Conservation (phyloP, 2,797 vertebrate genomes). For the Cossypha caffra region DNA sequence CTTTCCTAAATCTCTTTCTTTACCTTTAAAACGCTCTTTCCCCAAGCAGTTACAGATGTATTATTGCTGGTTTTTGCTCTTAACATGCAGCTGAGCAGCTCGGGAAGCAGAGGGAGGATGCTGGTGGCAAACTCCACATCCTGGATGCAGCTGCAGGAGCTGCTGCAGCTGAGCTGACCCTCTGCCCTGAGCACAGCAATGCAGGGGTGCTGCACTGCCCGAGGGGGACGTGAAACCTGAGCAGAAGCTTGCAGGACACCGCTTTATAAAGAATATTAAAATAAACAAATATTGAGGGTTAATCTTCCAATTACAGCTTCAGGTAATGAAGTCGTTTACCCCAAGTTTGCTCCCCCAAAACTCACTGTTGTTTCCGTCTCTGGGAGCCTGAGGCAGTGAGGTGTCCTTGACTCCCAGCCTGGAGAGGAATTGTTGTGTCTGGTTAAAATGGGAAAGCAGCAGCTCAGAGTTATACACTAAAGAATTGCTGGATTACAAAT, state of each 20-base stretch:
- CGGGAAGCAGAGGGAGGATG: background rate
- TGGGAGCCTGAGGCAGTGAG: background rate
- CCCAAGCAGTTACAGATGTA: background rate
- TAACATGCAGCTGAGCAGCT: background rate
- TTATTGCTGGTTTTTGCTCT: background rate
- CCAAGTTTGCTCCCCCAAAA: background rate
- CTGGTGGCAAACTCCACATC: background rate
- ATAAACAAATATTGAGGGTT: background rate
- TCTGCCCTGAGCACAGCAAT: background rate
- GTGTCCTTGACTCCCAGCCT: background rate
- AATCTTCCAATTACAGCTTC: background rate
- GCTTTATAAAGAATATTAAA: background rate
- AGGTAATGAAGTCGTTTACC: background rate
- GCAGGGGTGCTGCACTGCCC: background rate
- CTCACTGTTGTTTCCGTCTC: background rate
- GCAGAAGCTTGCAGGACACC: background rate
- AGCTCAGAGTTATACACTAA: fast-evolving
- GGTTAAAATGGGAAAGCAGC: background rate
- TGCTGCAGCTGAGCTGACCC: background rate
- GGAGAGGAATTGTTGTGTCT: background rate
- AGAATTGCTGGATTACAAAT: fast-evolving
- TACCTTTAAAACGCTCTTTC: constrained; percentile 17
- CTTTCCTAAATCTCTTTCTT: constrained; percentile 41
- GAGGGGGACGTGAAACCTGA: fast-evolving
- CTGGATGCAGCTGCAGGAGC: background rate